Base-by-base conservation (phyloP, 2,113 vertebrate genomes). In the Rhabdornis inornatus region DNA sequence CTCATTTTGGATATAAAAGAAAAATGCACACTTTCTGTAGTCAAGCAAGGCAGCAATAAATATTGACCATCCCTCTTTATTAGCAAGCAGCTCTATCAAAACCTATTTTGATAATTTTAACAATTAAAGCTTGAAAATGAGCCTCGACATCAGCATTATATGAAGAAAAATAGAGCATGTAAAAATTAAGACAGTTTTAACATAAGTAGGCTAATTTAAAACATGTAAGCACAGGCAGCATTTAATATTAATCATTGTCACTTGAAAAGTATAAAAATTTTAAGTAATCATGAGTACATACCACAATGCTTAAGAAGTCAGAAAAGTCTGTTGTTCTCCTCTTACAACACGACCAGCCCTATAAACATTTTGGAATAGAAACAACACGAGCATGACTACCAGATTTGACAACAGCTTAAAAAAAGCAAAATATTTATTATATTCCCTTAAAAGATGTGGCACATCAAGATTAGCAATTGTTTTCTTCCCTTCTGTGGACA, bases 341-440 rank as follows among this genome's bases (percentile, higher is more conserved):
- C 96, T 97, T 99, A 97, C 99, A 99, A 97, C 99, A 99, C 21
- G 99, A 99, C 99, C 99, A 99, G 77, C 99, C 99, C 99, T 99
- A 87, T 27, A 70, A 91, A 94, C 11, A 95, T 57, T 84, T 59
- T 57, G 70, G 30, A 89, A 90, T 11, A 91, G 76, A 87, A 90
- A 89, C 45, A 89, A 88, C 94, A 95, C 33, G 68, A 49, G 20
- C 20, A 60, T 93, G 64, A 95, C 9, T 77, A 81, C 15, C 7
- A 53, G 25, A 45, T 16, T 74, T 69, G 37, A 59, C 27, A 80
- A 85, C 15, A 72, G 14, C 19, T 91, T 69, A 56, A 59, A 47
- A 59, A 68, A 88, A 53, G 8, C 31, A 79, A 49, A 90, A 39
- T 60, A 66, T 19, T 88, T 35, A 47, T 52, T 59, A n/a, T 50